phyloP scores from a whole-genome alignment of 2,888 invertebrate genomes.

The Ariolimax columbianus region DNA sequence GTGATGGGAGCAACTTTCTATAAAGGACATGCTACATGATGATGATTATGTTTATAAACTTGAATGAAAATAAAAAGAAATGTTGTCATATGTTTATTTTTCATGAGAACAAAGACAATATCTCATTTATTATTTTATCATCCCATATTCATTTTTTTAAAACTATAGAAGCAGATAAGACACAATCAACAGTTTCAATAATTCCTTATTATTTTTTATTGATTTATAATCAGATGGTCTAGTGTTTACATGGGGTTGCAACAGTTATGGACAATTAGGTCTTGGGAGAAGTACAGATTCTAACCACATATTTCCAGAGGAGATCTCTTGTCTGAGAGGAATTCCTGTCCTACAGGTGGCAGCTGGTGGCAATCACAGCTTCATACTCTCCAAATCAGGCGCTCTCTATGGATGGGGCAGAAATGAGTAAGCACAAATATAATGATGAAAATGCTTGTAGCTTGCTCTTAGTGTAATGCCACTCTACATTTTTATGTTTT shows the following conservation, averaged over 20 bases:
- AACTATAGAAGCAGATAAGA: no score
- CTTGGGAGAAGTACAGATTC: constrained; percentile 61
- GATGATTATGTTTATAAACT: no score
- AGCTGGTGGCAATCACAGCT: constrained; percentile 76
- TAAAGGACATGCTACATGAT: no score
- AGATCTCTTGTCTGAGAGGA: constrained; percentile 69
- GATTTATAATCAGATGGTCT: constrained; percentile 68
- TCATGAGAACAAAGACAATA: no score
- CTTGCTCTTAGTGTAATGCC: no score
- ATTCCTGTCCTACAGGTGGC: constrained; percentile 74
- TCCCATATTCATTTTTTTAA: background rate
- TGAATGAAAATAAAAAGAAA: no score
- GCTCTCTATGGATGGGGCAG: constrained; percentile 79
- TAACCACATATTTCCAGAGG: constrained; percentile 58
- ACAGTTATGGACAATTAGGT: constrained; percentile 76
- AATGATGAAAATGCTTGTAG: background rate
- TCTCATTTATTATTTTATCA: no score
- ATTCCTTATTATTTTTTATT: background rate
- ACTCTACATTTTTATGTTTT: no score
- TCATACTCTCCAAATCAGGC: constrained; percentile 77
- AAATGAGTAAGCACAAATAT: constrained; percentile 69
- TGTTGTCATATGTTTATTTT: no score
- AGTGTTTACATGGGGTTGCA: constrained; percentile 79
- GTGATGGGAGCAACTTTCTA: no score
- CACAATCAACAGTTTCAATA: background rate